Percentiles rank a stretch among this genome's conserved stretches.
Conservation (phyloP, 2,888 invertebrate genomes). For the Cantharis lateralis region DNA sequence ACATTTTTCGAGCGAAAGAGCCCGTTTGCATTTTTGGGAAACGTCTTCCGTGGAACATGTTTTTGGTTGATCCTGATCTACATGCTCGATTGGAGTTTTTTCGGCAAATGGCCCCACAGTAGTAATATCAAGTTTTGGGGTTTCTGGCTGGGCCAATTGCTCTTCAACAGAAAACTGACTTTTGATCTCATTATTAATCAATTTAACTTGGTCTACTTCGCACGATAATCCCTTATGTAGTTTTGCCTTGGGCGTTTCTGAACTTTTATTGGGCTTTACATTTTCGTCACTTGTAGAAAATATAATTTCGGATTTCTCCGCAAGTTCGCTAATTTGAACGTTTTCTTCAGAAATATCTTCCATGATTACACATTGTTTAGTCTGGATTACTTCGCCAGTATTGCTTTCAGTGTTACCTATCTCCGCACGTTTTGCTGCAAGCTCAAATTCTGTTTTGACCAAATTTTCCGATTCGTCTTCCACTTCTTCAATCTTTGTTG, state of each 20-base stretch:
- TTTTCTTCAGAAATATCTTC: background rate
- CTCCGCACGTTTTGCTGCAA: background rate
- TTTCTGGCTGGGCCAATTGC: background rate
- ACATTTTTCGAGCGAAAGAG: background rate
- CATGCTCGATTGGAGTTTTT: background rate
- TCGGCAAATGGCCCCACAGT: background rate
- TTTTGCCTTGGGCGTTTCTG: background rate
- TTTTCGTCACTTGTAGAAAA: background rate
- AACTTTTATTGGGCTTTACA: background rate
- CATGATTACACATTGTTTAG: background rate
- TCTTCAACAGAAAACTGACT: background rate
- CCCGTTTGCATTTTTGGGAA: background rate
- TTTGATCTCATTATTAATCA: background rate
- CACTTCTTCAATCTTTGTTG: constrained; percentile 34
- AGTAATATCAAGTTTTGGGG: background rate
- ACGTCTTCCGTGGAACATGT: too few relatives aligned
- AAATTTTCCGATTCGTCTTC: constrained; percentile 28
- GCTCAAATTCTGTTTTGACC: background rate
- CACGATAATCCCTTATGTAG: background rate
- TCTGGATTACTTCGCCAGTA: background rate
- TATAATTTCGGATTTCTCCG: background rate
- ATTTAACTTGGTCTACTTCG: background rate
- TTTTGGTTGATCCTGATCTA: background rate
- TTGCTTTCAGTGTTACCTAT: background rate
- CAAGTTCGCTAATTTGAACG: background rate